A percentile compares a stretch with the other conserved stretches of the same genome.
Evolutionary conservation across 2,888 invertebrate species (phyloP).

Genomic region (Philaethria dido): DNA sequence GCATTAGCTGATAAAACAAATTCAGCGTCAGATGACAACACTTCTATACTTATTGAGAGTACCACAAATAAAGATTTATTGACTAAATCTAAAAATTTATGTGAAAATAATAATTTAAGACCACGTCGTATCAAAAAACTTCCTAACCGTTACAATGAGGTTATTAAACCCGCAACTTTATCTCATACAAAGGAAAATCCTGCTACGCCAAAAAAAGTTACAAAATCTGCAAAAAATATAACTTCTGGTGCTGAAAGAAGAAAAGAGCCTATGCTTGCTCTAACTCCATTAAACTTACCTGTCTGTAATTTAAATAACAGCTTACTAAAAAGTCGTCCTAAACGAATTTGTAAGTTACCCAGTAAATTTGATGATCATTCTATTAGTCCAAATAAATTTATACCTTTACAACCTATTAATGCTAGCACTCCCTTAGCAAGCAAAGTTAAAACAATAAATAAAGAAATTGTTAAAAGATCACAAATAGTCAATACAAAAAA

Average conservation of each 20-base stretch:
- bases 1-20: constrained; percentile 74
- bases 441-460: constrained; percentile 42
- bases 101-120: constrained; percentile 43
- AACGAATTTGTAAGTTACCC: constrained; percentile 66
- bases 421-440: constrained; percentile 66
- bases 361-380: constrained; percentile 68
- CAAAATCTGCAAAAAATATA: neutral
- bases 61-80: constrained; percentile 44
- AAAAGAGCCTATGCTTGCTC: constrained; percentile 19
- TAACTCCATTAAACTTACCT: constrained; percentile 57
- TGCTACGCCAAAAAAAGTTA: neutral
- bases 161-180: constrained; percentile 52
- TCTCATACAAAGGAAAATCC: constrained; percentile 51
- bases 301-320: constrained; percentile 52
- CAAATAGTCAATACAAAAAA: constrained; percentile 10
- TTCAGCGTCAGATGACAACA: constrained; percentile 72
- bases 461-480: constrained; percentile 14
- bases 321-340: constrained; percentile 59
- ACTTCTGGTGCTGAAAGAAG: constrained; percentile 8
- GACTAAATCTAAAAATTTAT: constrained; percentile 33
- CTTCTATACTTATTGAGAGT: constrained; percentile 50
- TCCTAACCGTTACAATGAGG: constrained; percentile 61
- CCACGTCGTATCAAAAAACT: constrained; percentile 62
- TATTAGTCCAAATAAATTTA: constrained; percentile 65
- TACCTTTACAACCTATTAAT: constrained; percentile 63